These are phyloP conservation scores for Cosmopolites sordidus DNA, from an alignment of 2,888 invertebrate genomes.

Conservation along the genomic window DNA sequence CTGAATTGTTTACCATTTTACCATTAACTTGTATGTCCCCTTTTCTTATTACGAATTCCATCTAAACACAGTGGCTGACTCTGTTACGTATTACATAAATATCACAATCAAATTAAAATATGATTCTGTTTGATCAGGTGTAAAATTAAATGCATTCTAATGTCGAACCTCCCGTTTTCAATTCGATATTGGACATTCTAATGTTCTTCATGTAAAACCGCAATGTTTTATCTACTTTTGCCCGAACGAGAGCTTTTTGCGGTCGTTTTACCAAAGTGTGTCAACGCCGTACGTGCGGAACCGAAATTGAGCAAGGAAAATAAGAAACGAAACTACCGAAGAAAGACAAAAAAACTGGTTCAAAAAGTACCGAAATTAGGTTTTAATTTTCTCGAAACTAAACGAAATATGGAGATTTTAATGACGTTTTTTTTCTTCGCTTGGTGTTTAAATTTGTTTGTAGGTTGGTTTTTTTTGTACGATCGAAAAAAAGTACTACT, in stretches of 20 bases:
- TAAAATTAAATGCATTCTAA: neutral
- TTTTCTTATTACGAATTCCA: no score
- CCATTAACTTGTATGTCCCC: no score
- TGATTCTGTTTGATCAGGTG: neutral
- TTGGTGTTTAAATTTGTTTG: no score
- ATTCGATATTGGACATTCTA: neutral
- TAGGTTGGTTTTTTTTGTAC: no score
- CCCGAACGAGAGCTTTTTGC: slow-evolving; percentile 19
- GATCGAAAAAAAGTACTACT: no score
- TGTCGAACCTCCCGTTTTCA: neutral
- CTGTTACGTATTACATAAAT: no score
- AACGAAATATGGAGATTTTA: slow-evolving; percentile 4
- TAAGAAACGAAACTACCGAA: slow-evolving; percentile 25
- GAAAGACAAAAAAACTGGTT: slow-evolving; percentile 10
- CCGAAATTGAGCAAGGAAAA: slow-evolving; percentile 29
- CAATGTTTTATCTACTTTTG: slow-evolving; percentile 1
- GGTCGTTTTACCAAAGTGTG: slow-evolving; percentile 33
- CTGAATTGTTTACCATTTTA: no score
- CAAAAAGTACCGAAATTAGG: slow-evolving; percentile 20
- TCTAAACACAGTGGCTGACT: no score
- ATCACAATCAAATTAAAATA: no score
- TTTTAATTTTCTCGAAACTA: slow-evolving; percentile 26
- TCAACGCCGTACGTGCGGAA: slow-evolving; percentile 36
- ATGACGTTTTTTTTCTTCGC: neutral
- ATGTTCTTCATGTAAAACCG: neutral